Conservation (phyloP, 2,113 vertebrate genomes). For the Picathartes gymnocephalus region DNA sequence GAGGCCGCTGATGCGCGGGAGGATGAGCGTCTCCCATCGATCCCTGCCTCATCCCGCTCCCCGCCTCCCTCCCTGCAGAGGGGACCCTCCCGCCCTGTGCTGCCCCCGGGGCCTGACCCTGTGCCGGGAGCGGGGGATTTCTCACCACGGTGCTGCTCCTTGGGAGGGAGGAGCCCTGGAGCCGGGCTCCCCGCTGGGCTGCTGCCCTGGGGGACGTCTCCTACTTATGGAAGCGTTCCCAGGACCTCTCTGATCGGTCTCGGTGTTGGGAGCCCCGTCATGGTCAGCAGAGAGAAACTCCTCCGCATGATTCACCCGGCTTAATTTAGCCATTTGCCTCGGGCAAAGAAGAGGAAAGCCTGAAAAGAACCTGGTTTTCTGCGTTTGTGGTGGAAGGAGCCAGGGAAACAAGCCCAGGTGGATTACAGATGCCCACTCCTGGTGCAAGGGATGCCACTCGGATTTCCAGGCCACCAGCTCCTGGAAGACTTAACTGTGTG, state of each 20-base stretch:
- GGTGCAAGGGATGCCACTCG: rapidly evolving
- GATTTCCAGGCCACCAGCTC: not conserved
- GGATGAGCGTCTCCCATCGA: not conserved
- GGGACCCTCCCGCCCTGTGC: not conserved
- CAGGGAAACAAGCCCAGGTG: not conserved
- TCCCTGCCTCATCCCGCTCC: not conserved
- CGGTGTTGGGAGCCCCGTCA: not conserved
- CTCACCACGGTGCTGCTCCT: rapidly evolving
- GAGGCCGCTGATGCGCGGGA: not conserved
- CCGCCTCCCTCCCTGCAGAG: not conserved
- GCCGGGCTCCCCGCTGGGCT: rapidly evolving
- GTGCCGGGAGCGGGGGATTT: not conserved
- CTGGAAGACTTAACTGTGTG: not conserved
- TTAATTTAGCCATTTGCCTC: not conserved
- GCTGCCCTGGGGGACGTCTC: not conserved
- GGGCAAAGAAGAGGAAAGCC: not conserved
- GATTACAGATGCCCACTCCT: rapidly evolving
- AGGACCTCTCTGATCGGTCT: rapidly evolving
- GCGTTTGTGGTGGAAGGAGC: not conserved
- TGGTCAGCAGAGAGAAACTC: not conserved
- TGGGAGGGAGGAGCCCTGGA: not conserved
- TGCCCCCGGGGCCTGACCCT: too few species aligned
- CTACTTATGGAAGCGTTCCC: not conserved
- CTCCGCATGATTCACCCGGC: not conserved
- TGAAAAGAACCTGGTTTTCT: not conserved